A percentile compares a stretch with the other conserved stretches of the same genome.
These are phyloP conservation scores for Mamestra configurata DNA, from an alignment of 1,140 invertebrate species.

Conservation along the genomic window DNA sequence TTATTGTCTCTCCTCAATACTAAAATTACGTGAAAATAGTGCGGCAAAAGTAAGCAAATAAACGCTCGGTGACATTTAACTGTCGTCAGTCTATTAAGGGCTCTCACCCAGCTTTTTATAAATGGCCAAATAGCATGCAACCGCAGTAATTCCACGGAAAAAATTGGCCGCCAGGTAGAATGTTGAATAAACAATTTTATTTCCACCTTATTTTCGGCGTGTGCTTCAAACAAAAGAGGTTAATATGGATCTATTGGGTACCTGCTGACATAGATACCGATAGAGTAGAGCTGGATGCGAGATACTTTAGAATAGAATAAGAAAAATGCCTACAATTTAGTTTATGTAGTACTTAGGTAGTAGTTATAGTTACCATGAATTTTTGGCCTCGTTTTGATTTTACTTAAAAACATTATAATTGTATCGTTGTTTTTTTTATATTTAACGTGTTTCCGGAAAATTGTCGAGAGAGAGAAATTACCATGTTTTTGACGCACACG, in stretches of 20 bases:
- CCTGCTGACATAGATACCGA: not conserved
- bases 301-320: not conserved
- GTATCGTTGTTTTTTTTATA: too few species aligned
- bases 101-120: conserved; percentile 75
- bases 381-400: too few species aligned
- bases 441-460: too few species aligned
- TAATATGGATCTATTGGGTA: conserved; percentile 28
- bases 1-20: conserved; percentile 55
- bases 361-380: too few species aligned
- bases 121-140: conserved; percentile 79
- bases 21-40: conserved; percentile 72
- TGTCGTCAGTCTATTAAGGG: conserved; percentile 84
- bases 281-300: not conserved
- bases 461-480: too few species aligned
- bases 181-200: conserved; percentile 75
- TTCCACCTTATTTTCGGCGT: conserved; percentile 54
- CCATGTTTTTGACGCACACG: too few species aligned
- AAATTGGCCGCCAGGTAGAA: conserved; percentile 66
- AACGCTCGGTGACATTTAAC: conserved; percentile 81
- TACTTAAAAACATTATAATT: too few species aligned
- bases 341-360: too few species aligned
- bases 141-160: conserved; percentile 67
- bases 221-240: conserved; percentile 48
- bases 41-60: conserved; percentile 76
- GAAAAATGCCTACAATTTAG: too few species aligned